phyloP scores from a whole-genome alignment of 2,888 invertebrate genomes.

The Stomorhina lunata region DNA sequence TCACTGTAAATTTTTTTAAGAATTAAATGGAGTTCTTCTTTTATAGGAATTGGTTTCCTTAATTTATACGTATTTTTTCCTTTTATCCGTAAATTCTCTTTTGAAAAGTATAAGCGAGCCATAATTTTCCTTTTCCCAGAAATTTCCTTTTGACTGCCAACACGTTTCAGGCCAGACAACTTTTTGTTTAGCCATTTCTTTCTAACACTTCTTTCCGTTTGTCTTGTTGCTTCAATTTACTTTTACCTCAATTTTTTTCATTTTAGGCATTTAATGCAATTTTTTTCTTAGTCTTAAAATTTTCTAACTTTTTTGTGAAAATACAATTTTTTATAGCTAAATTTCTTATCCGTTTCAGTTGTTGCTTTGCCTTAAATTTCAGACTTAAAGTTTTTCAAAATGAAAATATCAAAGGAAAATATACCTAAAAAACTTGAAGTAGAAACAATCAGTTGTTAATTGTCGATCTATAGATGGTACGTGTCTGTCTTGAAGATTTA shows the following conservation, averaged over 20 bases:
- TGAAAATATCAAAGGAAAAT: no score
- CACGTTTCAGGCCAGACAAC: not conserved
- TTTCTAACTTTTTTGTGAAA: not conserved
- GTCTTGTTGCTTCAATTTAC: not conserved
- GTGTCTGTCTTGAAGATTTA: no score
- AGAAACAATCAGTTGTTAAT: constrained; percentile 21
- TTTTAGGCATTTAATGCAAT: not conserved
- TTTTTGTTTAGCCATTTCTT: not conserved
- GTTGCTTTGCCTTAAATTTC: not conserved
- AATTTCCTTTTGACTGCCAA: not conserved
- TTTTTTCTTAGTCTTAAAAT: not conserved
- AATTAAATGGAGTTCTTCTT: no score
- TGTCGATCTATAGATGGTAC: not conserved
- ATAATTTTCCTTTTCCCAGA: constrained; percentile 12
- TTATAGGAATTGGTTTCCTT: no score
- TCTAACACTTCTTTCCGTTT: not conserved
- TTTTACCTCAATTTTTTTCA: no score
- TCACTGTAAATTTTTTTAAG: no score
- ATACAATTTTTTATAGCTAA: not conserved
- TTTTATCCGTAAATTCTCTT: not conserved
- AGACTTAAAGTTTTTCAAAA: not conserved
- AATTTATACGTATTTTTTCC: not conserved
- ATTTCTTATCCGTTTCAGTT: not conserved
- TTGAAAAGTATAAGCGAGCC: not conserved
- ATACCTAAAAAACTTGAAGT: no score